phyloP scores from a whole-genome alignment of 2,888 invertebrate species.

The Ferdinandea cuprea region DNA sequence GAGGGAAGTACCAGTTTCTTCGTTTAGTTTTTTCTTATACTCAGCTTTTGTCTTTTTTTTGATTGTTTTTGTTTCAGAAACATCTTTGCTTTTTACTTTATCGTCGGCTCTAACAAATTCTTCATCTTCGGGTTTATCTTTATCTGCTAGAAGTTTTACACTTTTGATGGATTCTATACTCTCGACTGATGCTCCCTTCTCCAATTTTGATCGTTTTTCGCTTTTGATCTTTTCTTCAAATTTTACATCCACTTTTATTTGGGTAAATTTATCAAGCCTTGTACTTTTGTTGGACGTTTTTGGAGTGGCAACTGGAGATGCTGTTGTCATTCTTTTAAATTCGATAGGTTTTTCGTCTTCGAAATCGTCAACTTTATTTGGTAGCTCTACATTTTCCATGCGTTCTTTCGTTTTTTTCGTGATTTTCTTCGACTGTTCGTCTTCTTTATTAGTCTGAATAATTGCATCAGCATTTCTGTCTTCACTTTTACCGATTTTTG shows the following conservation, averaged over 20 bases:
- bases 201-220: constrained; percentile 36
- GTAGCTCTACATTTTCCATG: constrained; percentile 42
- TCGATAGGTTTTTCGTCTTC: constrained; percentile 72
- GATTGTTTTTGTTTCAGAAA: background rate
- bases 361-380: constrained; percentile 25
- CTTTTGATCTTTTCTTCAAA: constrained; percentile 33
- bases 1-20: constrained; percentile 48
- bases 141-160: background rate
- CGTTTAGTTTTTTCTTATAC: constrained; percentile 28
- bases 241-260: constrained; percentile 7
- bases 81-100: constrained; percentile 10
- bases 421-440: background rate
- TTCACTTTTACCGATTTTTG: constrained; percentile 57
- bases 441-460: constrained; percentile 12
- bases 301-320: background rate
- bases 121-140: background rate
- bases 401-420: constrained; percentile 47
- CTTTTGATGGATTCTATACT: constrained; percentile 25
- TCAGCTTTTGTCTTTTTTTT: constrained; percentile 32
- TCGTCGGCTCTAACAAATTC: background rate
- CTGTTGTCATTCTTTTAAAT: constrained; percentile 71
- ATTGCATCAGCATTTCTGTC: constrained; percentile 17
- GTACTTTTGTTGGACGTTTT: constrained; percentile 37
- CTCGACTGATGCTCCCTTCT: constrained; percentile 37
- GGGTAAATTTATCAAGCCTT: constrained; percentile 63